Conservation (phyloP, 2,888 invertebrate genomes). For the Hanleya hanleyi region DNA sequence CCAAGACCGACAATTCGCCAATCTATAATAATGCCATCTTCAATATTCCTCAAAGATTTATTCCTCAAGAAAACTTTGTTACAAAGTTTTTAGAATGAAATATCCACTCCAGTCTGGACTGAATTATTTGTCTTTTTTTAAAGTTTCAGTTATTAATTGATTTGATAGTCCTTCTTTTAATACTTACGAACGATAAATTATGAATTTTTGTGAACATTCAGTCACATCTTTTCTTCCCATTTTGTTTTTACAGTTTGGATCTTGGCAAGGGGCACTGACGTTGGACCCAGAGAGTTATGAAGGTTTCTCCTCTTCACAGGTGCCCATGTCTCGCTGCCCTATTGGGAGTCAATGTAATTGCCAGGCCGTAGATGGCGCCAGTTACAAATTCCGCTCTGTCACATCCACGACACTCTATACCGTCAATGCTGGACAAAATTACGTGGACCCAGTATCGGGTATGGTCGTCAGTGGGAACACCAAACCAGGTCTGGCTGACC, state of each 20-base stretch:
- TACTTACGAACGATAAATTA: too few species aligned
- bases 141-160: too few species aligned
- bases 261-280: conserved; percentile 46
- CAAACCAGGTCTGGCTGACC: conserved; percentile 38
- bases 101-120: too few species aligned
- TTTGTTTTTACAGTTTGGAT: conserved; percentile 56
- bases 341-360: conserved; percentile 53
- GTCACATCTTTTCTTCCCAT: conserved; percentile 9
- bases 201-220: too few species aligned
- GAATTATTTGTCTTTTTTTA: too few species aligned
- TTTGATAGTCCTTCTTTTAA: too few species aligned
- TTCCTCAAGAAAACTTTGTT: too few species aligned
- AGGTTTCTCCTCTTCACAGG: conserved; percentile 40
- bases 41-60: too few species aligned
- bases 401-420: conserved; percentile 25
- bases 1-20: too few species aligned
- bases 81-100: too few species aligned
- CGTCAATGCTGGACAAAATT: conserved; percentile 53
- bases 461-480: conserved; percentile 46
- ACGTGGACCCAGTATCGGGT: conserved; percentile 54
- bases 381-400: background rate
- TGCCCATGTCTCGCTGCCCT: conserved; percentile 58
- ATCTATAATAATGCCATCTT: too few species aligned
- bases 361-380: conserved; percentile 21
- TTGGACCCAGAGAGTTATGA: conserved; percentile 44